Evolutionary conservation across 2,888 invertebrate genomes (phyloP), one percentile per base, ranked within the genome.

Genomic region (Andrena haemorrhoa): DNA sequence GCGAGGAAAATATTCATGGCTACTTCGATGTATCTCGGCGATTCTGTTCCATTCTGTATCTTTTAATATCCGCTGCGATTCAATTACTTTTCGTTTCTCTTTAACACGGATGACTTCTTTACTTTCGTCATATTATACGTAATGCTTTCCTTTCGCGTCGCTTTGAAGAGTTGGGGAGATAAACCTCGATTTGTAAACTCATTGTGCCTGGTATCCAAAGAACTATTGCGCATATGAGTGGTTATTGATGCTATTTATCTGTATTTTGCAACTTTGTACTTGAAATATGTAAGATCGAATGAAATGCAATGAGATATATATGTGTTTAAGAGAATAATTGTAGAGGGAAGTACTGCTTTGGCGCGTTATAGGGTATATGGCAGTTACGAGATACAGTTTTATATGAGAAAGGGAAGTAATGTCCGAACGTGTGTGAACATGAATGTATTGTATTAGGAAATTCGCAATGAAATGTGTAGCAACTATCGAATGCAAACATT

Each of bases 401-500:
- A 12, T 63, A 63, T 47, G 26, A 20, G 47, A 8, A 33, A 12
- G 31, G 2, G 16, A 49, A 20, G n/a, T 1, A 33, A 5, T 0
- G 23, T 70, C 8, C 12, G 31, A 26, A 73, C 4, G 26, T n/a
- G 10, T 49, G 33, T 7, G 20, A 66, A 8, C 1, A 4, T 26
- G 35, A 35, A 51, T 10, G 53, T 33, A 53, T 66, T 61, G 53
- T 72, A 29, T 73, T 68, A 49, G 68, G 2, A 35, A 35, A 23
- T 47, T 68, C 16, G 8, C 33, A 47, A 16, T 6, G 29, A 66
- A 47, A 33, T 65, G 16, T 72, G 80, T n/a, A 68, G 31, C 1
- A 56, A 47, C 23, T n/a, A 58, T 20, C 16, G 47, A 1, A 82
- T 31, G 58, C 8, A 10, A 65, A 58, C 64, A 7, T 82, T 71